Evolutionary conservation across 2,113 vertebrate species (phyloP).

Genomic region (Hemiprocne comata): DNA sequence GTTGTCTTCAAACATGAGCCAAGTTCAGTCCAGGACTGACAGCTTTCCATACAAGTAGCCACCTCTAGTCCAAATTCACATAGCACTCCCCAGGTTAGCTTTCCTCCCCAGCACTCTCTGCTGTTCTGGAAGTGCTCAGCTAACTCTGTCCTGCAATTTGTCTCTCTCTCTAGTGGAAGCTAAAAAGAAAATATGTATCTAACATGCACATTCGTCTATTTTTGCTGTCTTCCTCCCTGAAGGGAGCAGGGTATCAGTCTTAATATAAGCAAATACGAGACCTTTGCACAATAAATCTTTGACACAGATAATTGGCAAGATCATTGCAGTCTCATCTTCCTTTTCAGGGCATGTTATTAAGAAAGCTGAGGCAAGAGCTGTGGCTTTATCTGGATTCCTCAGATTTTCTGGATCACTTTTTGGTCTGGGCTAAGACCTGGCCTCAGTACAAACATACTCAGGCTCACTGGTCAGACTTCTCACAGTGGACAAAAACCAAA

Average conservation of each 20-base stretch:
- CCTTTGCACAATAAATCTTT: conserved; percentile 48
- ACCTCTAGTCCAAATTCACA: neutral
- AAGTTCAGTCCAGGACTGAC: neutral
- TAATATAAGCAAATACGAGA: conserved; percentile 42
- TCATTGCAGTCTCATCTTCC: conserved; percentile 43
- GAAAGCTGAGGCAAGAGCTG: conserved; percentile 47
- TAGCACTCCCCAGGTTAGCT: neutral
- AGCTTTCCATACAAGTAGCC: neutral
- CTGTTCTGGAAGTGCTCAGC: neutral
- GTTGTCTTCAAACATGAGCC: neutral
- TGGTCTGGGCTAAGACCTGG: conserved; percentile 8
- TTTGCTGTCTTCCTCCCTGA: conserved; percentile 15
- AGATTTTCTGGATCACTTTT: conserved; percentile 58
- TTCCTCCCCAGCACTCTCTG: neutral
- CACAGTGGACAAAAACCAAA: conserved; percentile 1
- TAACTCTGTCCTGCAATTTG: neutral
- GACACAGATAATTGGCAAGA: conserved; percentile 47
- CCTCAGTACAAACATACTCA: conserved; percentile 28
- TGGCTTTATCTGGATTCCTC: conserved; percentile 61
- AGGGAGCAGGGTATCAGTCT: conserved; percentile 15
- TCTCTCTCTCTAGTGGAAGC: neutral
- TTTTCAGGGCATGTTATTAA: conserved; percentile 60
- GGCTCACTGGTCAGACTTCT: conserved; percentile 24
- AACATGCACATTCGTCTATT: neutral
- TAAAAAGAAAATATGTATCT: neutral